A percentile compares a stretch with the other conserved stretches of the same genome.
phyloP scores from a whole-genome alignment of 2,113 vertebrate genomes.

The Ochotona princeps region DNA sequence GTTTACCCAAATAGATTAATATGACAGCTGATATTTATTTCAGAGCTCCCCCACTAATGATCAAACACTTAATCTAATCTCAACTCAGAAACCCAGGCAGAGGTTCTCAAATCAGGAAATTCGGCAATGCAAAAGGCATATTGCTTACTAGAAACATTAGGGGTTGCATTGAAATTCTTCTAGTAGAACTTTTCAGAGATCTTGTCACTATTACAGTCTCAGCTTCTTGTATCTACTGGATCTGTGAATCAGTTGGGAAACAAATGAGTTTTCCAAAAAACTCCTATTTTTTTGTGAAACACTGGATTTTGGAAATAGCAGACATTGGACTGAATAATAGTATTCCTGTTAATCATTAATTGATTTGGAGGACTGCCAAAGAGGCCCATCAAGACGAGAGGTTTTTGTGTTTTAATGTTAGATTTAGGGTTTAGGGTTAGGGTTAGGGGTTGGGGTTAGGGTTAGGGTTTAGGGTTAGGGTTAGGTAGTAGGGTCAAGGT shows the following conservation, averaged over 20 bases:
- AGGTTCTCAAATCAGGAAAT: neutral
- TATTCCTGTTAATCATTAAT: accelerated
- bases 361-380: neutral
- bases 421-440: too few relatives aligned
- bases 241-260: neutral
- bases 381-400: neutral
- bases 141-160: neutral
- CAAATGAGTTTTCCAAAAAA: neutral
- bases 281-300: neutral
- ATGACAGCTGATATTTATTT: accelerated
- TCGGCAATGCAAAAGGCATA: accelerated
- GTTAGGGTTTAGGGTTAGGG: too few relatives aligned
- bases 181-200: neutral
- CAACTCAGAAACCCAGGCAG: neutral
- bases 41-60: accelerated
- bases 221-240: accelerated
- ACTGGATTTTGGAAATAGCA: neutral
- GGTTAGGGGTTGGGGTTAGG: too few relatives aligned
- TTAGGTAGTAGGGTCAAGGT: too few relatives aligned
- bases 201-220: accelerated
- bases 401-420: too few relatives aligned
- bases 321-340: neutral
- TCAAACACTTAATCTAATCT: neutral
- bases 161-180: neutral
- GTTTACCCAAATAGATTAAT: accelerated